Evolutionary conservation across 2,888 invertebrate species (phyloP), one percentile per base, ranked within the genome.

Genomic region (Ceratothoa steindachneri): DNA sequence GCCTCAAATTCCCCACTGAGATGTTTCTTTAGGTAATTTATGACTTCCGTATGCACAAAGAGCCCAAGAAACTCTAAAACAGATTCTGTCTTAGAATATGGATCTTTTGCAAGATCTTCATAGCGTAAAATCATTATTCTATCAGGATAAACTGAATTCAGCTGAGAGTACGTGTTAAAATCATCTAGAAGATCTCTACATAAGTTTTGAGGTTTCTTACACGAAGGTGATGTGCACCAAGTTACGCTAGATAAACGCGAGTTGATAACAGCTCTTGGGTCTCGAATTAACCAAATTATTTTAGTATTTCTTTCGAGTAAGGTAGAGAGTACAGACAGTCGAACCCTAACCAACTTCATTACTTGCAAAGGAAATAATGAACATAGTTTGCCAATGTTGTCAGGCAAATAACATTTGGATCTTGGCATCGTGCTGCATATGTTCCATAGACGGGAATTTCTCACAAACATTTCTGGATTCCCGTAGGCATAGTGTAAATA

Each of bases 361-460:
- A 81, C 80, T 68, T 81, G 80, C 22, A 81, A 72, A 5, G 81
- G 81, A 66, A 81, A 81, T 51, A 76, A 75, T 4, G 77, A 75
- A 67, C 82, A 82, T 19, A 81, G 77, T n/a, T 76, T 73, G 22
- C 76, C 77, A 67, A 82, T 72, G 72, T 70, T 77, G 60, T 71
- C 92, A 91, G 0, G 93, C 92, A 85, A 91, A 93, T 79, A 93
- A 85, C 85, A 93, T 91, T 69, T 88, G 84, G 52, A 93, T 82
- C 74, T 92, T 85, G 73, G 90, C 87, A 84, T 95, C 94, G 81
- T 94, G 84, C 72, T 93, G 85, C 81, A 90, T 89, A 84, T 94
- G 93, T 73, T 67, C 78, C 78, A 78, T 12, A 78, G 78, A 12
- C 78, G 68, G 7, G 52, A 51, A 72, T 78, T 78, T 19, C 78